A percentile compares a stretch with the other conserved stretches of the same genome.
phyloP scores from a whole-genome alignment of 92 coral and sea anemone genomes.

The Phenganax marumi region DNA sequence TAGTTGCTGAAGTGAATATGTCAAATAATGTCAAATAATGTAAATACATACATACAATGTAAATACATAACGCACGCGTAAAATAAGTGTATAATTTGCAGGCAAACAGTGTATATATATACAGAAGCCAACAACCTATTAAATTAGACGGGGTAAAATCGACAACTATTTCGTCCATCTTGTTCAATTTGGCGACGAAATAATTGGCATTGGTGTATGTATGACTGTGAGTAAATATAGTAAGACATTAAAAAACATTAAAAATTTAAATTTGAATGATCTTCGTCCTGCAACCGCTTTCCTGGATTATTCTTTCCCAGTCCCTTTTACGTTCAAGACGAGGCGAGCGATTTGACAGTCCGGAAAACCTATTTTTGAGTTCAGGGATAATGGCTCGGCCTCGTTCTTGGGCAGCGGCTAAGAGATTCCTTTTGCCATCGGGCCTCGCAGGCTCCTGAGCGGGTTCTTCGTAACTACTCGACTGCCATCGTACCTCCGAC shows the following conservation, averaged over 20 bases:
- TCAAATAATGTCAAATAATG: background rate
- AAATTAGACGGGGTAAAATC: no score
- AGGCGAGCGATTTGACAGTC: constrained; percentile 68
- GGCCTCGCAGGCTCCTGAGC: constrained; percentile 51
- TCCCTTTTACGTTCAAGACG: constrained; percentile 32
- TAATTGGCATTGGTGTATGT: no score
- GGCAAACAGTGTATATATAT: background rate
- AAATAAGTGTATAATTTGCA: background rate
- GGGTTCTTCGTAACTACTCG: constrained; percentile 3
- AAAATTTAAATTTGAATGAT: constrained; percentile 50
- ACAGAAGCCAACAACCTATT: background rate
- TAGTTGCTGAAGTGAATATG: background rate
- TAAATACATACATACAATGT: no score
- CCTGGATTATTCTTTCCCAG: constrained; percentile 31
- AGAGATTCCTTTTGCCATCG: constrained; percentile 64
- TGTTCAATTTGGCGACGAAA: no score
- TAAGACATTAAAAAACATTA: no score
- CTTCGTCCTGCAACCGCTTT: constrained; percentile 66
- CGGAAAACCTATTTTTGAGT: constrained; percentile 79
- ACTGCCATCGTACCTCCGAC: constrained; percentile 30
- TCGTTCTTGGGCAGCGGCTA: constrained; percentile 84
- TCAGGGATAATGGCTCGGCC: constrained; percentile 85
- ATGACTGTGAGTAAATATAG: background rate
- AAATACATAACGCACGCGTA: background rate
- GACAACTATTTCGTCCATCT: no score